Evolutionary conservation across 2,888 invertebrate species (phyloP).

Genomic region (Cetonia aurata): DNA sequence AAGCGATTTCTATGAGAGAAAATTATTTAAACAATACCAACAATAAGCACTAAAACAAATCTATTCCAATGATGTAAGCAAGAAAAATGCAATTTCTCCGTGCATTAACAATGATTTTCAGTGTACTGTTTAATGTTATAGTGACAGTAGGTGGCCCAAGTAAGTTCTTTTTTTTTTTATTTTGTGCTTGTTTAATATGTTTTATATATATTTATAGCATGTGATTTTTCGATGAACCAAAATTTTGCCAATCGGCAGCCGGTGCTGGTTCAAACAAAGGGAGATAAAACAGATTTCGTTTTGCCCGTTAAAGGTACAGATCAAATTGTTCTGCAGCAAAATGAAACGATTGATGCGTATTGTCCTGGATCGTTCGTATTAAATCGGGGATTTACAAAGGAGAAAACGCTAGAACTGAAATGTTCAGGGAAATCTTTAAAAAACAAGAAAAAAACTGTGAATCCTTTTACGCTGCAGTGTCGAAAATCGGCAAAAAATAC

Average conservation of each 20-base stretch:
- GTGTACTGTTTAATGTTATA: no score
- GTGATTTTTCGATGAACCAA: conserved; percentile 67
- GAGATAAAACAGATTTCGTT: conserved; percentile 47
- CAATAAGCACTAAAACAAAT: no score
- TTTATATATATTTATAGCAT: conserved; percentile 53
- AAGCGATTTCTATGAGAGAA: no score
- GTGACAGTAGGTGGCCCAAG: no score
- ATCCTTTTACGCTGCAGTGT: background rate
- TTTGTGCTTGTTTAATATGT: no score
- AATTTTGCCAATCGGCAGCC: conserved; percentile 73
- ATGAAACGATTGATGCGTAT: conserved; percentile 48
- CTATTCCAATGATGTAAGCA: no score
- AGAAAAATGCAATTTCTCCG: no score
- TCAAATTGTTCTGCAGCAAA: conserved; percentile 46
- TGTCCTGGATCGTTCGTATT: conserved; percentile 51
- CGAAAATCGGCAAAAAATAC: conserved; percentile 48
- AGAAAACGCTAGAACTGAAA: conserved; percentile 47
- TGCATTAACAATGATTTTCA: no score
- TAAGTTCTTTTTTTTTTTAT: no score
- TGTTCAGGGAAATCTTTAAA: background rate
- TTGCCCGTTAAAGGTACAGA: conserved; percentile 47
- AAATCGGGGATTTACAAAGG: conserved; percentile 55
- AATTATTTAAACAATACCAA: no score
- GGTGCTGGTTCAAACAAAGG: conserved; percentile 66
- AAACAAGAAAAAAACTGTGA: background rate